Evolutionary conservation across 2,797 vertebrate genomes (phyloP), one percentile per base, ranked within the genome.

Genomic region (Fistularia tabacaria): DNA sequence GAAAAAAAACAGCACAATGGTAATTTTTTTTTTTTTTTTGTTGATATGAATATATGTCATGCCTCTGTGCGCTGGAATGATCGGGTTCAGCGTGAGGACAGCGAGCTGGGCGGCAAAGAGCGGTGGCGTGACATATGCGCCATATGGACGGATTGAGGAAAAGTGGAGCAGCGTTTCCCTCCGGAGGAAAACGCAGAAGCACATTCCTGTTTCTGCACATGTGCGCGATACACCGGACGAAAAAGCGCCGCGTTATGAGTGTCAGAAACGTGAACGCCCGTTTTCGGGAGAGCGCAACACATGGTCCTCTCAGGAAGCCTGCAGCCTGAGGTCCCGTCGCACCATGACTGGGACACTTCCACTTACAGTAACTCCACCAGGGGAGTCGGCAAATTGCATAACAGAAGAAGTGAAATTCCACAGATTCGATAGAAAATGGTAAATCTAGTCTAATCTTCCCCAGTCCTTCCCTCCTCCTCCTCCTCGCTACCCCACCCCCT

Each of bases 81-180:
- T 75, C 62, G 69, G 59, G 75, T 69, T 80, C 77, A 80, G 12
- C 3, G 13, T 55, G 62, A 79, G 63, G 71, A 77, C 68, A 69
- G 64, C 13, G 59, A 57, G 59, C 62, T 8, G 53, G n/a, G 55
- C 69, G 58, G 66, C 64, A 64, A 60, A 50, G 50, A 60, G 79
- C 74, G 64, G 58, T 56, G 67, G 73, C 54, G 15, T 54, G 49
- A 74, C 69, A 84, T 83, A 77, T 73, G 73, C 13, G 37, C 77
- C 81, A 85, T 82, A 85, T 80, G 81, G 82, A 57, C 42, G 64
- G 53, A 64, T 44, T 49, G 70, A 66, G 64, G 25, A 51, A 71
- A 88, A 89, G 62, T 85, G 49, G 80, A 86, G 71, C 84, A 85
- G 68, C 6, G 75, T 74, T 85, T 82, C 83, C 87, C 83, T 83